Conservation (phyloP, 2,113 vertebrate species). For the Larimichthys crocea region DNA sequence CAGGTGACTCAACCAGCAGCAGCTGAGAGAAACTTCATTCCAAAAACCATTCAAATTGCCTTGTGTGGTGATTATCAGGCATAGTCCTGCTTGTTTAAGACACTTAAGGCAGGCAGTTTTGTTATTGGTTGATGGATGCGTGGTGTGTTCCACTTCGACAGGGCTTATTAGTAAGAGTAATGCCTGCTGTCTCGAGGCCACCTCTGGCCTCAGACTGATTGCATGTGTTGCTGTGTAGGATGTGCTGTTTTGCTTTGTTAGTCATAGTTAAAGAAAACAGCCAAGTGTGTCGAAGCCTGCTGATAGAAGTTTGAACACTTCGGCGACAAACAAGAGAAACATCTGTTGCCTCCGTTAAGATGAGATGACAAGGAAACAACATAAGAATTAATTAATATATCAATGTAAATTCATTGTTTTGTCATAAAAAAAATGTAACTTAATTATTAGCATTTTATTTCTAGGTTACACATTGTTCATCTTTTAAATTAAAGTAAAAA, state of each 20-base stretch:
- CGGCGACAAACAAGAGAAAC: conserved; percentile 9
- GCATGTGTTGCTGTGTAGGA: conserved; percentile 49
- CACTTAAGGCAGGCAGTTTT: conserved; percentile 14
- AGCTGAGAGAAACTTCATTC: conserved; percentile 5
- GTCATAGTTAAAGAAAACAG: conserved; percentile 44
- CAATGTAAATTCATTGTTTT: background rate
- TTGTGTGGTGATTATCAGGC: conserved; percentile 2
- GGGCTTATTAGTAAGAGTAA: conserved; percentile 77
- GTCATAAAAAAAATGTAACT: background rate
- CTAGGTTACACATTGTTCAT: background rate
- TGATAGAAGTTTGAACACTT: conserved; percentile 33
- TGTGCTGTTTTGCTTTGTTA: conserved; percentile 49
- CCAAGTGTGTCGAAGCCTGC: conserved; percentile 5
- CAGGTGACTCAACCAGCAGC: background rate
- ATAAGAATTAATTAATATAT: background rate
- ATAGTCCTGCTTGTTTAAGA: background rate
- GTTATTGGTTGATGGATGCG: conserved; percentile 57
- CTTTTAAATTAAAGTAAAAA: background rate
- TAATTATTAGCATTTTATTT: background rate
- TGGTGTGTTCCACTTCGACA: conserved; percentile 47
- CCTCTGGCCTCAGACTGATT: conserved; percentile 52
- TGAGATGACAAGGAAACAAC: background rate
- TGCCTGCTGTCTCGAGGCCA: conserved; percentile 54
- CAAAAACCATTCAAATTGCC: conserved; percentile 14
- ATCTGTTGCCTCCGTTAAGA: conserved; percentile 13